A percentile compares a stretch with the other conserved stretches of the same genome.
Evolutionary conservation across 2,113 vertebrate genomes (phyloP).

Genomic region (Agapornis roseicollis): DNA sequence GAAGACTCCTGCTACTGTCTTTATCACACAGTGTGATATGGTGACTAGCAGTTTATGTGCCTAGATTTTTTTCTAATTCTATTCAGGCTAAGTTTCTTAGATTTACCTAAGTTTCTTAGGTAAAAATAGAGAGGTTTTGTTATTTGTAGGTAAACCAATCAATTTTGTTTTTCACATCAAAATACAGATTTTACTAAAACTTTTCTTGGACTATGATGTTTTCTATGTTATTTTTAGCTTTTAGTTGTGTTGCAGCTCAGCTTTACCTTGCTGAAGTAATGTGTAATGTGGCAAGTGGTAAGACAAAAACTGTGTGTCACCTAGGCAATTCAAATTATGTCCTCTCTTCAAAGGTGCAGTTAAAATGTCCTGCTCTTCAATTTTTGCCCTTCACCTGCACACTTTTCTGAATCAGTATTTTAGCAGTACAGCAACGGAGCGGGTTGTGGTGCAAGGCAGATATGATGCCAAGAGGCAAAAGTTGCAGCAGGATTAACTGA

Average conservation of each 20-base stretch:
- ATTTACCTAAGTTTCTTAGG: no score
- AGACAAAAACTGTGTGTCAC: not conserved
- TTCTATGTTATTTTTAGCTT: not conserved
- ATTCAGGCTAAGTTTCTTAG: no score
- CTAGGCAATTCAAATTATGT: not conserved
- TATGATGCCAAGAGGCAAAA: not conserved
- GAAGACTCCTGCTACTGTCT: not conserved
- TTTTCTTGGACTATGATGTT: not conserved
- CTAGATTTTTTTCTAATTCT: not conserved
- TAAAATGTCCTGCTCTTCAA: not conserved
- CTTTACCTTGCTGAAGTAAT: not conserved
- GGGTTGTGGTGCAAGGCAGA: not conserved
- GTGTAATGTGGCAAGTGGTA: not conserved
- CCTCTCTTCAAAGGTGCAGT: not conserved
- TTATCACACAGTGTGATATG: not conserved
- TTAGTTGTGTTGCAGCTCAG: not conserved
- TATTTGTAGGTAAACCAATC: not conserved
- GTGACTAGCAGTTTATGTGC: not conserved
- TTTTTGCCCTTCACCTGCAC: not conserved
- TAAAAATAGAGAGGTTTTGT: not conserved
- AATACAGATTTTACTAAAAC: not conserved
- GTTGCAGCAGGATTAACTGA: not conserved
- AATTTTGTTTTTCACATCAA: not conserved
- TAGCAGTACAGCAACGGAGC: not conserved
- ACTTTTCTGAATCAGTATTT: not conserved